phyloP scores from a whole-genome alignment of 2,888 invertebrate genomes.

The Neoascia interrupta region DNA sequence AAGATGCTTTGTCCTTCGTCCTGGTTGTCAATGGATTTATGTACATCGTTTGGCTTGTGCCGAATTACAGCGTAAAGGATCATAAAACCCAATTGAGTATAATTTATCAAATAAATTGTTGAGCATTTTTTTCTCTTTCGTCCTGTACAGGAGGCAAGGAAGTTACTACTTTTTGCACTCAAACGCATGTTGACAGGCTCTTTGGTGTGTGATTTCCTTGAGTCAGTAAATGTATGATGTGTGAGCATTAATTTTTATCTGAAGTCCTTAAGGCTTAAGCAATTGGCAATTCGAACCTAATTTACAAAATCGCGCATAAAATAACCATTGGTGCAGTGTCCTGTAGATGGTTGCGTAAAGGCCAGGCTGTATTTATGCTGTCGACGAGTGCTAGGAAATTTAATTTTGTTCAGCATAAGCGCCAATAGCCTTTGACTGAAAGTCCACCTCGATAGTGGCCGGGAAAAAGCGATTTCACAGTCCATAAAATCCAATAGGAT shows the following conservation, averaged over 20 bases:
- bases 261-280: too few species aligned
- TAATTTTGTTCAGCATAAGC: background rate
- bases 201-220: too few species aligned
- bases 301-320: too few species aligned
- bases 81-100: constrained; percentile 51
- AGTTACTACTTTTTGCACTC: background rate
- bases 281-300: too few species aligned
- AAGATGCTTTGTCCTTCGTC: too few species aligned
- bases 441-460: background rate
- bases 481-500: constrained; percentile 2
- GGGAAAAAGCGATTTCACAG: background rate
- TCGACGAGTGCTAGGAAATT: background rate
- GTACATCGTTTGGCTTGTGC: constrained; percentile 21
- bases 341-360: too few species aligned
- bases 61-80: constrained; percentile 20
- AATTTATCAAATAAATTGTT: constrained; percentile 61
- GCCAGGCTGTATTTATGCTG: too few species aligned
- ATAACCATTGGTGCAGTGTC: too few species aligned
- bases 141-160: background rate
- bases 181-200: constrained; percentile 10
- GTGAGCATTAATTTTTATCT: too few species aligned
- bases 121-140: constrained; percentile 18
- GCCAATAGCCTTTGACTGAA: background rate
- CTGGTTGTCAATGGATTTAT: constrained; percentile 12
- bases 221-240: too few species aligned